Conservation (phyloP, 2,797 vertebrate genomes). For the Poecilia gillii region DNA sequence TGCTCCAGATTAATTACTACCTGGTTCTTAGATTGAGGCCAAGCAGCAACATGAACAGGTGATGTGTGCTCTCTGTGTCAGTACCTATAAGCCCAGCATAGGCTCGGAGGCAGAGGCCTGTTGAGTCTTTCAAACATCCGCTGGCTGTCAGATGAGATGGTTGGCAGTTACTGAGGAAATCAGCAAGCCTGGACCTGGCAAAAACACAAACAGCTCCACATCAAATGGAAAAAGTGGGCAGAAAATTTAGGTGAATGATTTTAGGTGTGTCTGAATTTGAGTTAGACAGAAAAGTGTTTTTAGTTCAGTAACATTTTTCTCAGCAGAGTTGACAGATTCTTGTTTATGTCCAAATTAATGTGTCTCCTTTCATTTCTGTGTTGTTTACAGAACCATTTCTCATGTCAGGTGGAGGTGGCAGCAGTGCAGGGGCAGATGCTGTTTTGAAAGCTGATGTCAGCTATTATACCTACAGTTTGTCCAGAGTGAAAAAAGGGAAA, state of each 20-base stretch:
- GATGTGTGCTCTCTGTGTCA: slow-evolving; percentile 17
- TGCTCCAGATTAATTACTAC: background rate
- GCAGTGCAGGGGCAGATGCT: background rate
- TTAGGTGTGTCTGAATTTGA: background rate
- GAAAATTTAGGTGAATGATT: slow-evolving; percentile 7
- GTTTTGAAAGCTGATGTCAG: slow-evolving; percentile 1
- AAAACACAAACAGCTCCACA: slow-evolving; percentile 43
- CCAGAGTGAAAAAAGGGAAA: background rate
- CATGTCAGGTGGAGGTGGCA: background rate
- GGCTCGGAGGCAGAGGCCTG: slow-evolving; percentile 88
- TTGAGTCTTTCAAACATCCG: slow-evolving; percentile 83
- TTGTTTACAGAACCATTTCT: background rate
- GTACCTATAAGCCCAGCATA: slow-evolving; percentile 95
- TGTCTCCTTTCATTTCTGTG: background rate
- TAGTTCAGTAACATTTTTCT: background rate
- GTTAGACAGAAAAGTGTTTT: background rate
- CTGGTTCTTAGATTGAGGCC: background rate
- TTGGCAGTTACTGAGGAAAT: slow-evolving; percentile 93
- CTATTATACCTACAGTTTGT: background rate
- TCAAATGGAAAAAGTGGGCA: slow-evolving; percentile 31
- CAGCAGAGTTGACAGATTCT: background rate
- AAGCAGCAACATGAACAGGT: background rate
- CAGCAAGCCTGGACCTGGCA: slow-evolving; percentile 91
- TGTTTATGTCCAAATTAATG: background rate
- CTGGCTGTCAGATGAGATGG: slow-evolving; percentile 79